Evolutionary conservation across 2,113 vertebrate species (phyloP).

Genomic region (human (Homo sapiens)): DNA sequence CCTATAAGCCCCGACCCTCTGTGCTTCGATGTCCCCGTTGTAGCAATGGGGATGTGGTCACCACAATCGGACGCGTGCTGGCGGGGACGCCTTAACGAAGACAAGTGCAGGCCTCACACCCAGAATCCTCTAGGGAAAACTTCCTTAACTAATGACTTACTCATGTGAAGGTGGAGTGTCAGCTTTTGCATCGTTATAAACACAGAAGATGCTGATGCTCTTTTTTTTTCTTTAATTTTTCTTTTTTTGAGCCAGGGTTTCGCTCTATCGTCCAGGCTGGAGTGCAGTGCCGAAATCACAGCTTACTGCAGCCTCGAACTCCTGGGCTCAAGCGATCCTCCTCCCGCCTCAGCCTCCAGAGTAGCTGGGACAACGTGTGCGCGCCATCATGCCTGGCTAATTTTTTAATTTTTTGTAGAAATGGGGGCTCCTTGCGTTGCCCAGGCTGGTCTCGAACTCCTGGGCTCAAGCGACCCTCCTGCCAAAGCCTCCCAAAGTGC

Average conservation of each 20-base stretch:
- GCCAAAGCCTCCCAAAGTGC: no score
- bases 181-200: no score
- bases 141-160: background rate
- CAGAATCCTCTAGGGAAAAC: background rate
- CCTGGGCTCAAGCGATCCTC: no score
- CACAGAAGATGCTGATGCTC: background rate
- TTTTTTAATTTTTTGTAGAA: no score
- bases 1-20: background rate
- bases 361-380: background rate
- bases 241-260: background rate
- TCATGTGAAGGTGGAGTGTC: background rate
- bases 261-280: background rate
- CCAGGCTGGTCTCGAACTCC: no score
- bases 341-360: background rate
- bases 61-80: background rate
- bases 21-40: accelerated
- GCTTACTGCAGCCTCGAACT: background rate
- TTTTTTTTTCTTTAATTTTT: background rate
- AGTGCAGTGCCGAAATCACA: background rate
- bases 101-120: accelerated
- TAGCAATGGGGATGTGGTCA: background rate
- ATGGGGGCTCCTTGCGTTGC: no score
- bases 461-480: no score
- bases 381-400: no score
- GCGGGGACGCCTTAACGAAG: background rate